phyloP scores from a whole-genome alignment of 1,140 invertebrate genomes.

The Sitophilus oryzae region DNA sequence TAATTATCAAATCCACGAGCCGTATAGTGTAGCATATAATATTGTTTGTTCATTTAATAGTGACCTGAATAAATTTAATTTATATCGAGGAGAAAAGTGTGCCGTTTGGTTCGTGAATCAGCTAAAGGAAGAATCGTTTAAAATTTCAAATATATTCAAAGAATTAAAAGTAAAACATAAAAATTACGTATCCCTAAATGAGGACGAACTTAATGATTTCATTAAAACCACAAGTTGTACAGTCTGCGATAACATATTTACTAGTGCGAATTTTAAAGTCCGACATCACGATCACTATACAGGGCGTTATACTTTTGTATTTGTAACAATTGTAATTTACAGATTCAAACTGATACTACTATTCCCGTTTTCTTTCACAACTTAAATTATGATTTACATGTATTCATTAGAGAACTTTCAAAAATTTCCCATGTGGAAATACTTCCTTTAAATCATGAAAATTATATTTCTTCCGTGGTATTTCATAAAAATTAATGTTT shows the following conservation, averaged over 20 bases:
- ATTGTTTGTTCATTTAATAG: conserved; percentile 17
- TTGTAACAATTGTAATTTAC: background rate
- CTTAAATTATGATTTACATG: too few relatives aligned
- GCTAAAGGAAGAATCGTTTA: background rate
- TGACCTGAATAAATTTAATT: conserved; percentile 6
- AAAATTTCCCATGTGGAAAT: background rate
- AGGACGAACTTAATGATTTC: too few relatives aligned
- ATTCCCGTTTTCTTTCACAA: too few relatives aligned
- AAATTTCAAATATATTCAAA: too few relatives aligned
- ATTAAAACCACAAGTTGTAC: too few relatives aligned
- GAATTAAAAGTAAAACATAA: too few relatives aligned
- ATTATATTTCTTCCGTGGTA: background rate
- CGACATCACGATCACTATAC: too few relatives aligned
- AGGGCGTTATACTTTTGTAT: too few relatives aligned
- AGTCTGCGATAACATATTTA: too few relatives aligned
- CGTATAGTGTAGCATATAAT: conserved; percentile 14
- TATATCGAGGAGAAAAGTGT: conserved; percentile 8
- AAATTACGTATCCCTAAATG: too few relatives aligned
- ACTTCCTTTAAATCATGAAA: background rate
- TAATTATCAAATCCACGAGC: conserved; percentile 6
- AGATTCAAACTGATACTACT: background rate
- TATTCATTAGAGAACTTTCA: background rate
- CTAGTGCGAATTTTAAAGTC: too few relatives aligned
- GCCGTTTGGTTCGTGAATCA: conserved; percentile 6
- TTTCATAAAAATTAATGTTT: background rate